Base-by-base conservation (phyloP, 2,113 vertebrate species). In the Myotis davidii region DNA sequence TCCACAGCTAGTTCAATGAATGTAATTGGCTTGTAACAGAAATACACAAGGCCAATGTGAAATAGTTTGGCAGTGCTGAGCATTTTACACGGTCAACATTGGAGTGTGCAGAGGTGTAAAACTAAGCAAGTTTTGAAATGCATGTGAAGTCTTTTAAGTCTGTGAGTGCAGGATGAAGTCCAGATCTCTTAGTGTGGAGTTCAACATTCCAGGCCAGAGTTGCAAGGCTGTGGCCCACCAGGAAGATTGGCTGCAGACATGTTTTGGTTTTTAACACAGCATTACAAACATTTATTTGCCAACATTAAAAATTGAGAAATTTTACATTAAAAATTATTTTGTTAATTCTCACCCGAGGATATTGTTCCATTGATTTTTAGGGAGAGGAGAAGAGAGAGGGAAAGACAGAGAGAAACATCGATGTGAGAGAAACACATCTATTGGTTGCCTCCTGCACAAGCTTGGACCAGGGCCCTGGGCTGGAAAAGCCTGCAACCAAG, bases 41-140 rank as follows among this genome's bases (percentile, higher is more conserved):
- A 54, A 91, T 65, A 82, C 65, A 54, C 61, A 78, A 90, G 79
- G 65, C 94, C 88, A 90, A 14, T 13, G 83, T 95, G 74, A 95
- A 97, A 64, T 83, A 74, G 72, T 89, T 94, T 92, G 83, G 73
- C 91, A 89, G 50, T 52, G 61, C 23, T 77, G 18, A 59, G 27
- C 91, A 42, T 85, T 90, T 81, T 61, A 94, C 70, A 23, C 69
- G 79, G n/a, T 96, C 82, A 85, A 88, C 91, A 90, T n/a, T 70
- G 7, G 18, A 39, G 67, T 59, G 10, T 94, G 25, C 69, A 73
- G 48, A 95, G 65, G 77, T 92, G 67, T 90, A 77, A 94, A 95
- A 72, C 54, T 32, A 90, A 97, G 67, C 77, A 95, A 64, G 69
- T 85, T 77, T 90, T 93, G 84, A 93, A 94, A 76, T 85, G 81